Base-by-base conservation (phyloP, 2,797 vertebrate genomes). In the Amblyopsis hoosieri region DNA sequence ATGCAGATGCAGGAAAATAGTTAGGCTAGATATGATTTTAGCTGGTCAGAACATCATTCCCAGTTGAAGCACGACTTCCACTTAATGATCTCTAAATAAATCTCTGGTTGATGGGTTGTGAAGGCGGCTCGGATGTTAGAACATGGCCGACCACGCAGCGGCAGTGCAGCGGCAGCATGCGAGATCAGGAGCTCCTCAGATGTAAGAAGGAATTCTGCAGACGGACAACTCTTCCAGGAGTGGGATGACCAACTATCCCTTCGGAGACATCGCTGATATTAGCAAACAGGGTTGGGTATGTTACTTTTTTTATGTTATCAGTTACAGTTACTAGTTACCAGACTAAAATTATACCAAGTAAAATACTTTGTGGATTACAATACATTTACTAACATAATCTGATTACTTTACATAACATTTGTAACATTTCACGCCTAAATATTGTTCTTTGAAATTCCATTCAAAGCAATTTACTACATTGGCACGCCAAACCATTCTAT, bases 241-340 rank as follows among this genome's bases (percentile, higher is more conserved):
- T 80, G 71, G 67, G 84, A 85, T 50, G 62, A 63, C 2, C 87
- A 90, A 11, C 76, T 87, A 0, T 92, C 91, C 60, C 87, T 92
- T 61, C 72, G 89, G 47, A 85, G 85, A 66, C 89, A 91, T 54
- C 91, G 88, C 73, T 93, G 83, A 94, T 29, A 29, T 37, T 12
- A n/a, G 48, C 15, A 29, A 29, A 29, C 23, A 29, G 23, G 23
- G 23, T 29, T 29, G 23, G 23, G 23, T 29, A 29, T 3, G 23
- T 29, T 29, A 29, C 23, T 29, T 29, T 29, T 29, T 3, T 29
- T 4, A 29, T 29, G 23, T 29, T 29, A 29, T 4, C 23, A 29
- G 3, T 29, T 29, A 29, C 23, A 29, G 23, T 29, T 23, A 23
- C 23, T 23, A 23, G 23, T 23, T 29, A 29, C 23, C 23, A 29